Conservation (phyloP, 2,113 vertebrate species). For the Circaetus gallicus region DNA sequence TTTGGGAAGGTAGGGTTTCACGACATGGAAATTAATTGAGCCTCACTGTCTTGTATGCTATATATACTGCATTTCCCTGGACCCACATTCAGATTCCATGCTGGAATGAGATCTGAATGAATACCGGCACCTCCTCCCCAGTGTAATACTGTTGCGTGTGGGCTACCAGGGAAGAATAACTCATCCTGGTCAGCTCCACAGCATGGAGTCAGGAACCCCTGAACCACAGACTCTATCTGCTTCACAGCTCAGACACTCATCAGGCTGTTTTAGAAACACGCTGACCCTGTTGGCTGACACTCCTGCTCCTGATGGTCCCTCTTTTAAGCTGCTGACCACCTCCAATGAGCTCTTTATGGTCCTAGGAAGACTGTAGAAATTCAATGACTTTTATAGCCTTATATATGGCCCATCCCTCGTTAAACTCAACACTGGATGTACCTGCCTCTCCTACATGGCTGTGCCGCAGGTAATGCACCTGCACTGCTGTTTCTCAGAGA, state of each 20-base stretch:
- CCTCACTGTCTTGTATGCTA: not conserved
- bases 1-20: not conserved
- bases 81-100: not conserved
- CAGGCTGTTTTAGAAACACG: not conserved
- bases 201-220: not conserved
- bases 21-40: not conserved
- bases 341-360: not conserved
- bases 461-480: conserved; percentile 6
- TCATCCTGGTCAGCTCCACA: not conserved
- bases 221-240: not conserved
- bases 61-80: not conserved
- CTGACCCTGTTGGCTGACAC: not conserved
- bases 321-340: not conserved
- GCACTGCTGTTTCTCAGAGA: not conserved
- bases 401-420: not conserved
- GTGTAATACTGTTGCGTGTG: not conserved
- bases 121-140: not conserved
- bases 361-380: not conserved
- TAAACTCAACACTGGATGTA: not conserved
- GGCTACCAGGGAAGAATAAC: not conserved
- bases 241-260: not conserved
- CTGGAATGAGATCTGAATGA: not conserved
- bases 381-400: not conserved
- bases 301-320: not conserved
- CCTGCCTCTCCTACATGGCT: not conserved